Evolutionary conservation across 1,140 invertebrate species (phyloP).

Genomic region (Ditylenchus dipsaci): DNA sequence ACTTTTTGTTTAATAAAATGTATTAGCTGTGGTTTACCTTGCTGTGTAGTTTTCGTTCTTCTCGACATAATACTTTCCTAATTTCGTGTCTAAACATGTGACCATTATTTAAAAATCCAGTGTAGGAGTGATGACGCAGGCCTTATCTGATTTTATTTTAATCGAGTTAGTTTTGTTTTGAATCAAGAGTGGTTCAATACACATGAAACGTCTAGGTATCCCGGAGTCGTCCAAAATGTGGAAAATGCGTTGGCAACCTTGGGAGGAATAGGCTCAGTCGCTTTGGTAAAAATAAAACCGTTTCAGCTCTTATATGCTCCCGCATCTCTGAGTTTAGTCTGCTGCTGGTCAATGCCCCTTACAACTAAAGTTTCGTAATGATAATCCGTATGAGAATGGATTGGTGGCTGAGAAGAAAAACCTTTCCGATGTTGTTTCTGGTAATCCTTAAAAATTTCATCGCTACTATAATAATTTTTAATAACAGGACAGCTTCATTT

Average conservation of each 20-base stretch:
- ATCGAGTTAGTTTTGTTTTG: too few relatives aligned
- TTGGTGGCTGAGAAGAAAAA: conserved; percentile 39
- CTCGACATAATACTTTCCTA: too few relatives aligned
- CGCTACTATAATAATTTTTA: too few relatives aligned
- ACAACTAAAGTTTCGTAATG: conserved; percentile 46
- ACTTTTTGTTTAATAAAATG: too few relatives aligned
- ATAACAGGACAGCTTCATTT: conserved; percentile 28
- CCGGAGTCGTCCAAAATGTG: conserved; percentile 47
- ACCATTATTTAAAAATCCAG: too few relatives aligned
- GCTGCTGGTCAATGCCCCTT: conserved; percentile 9
- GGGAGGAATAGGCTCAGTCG: conserved; percentile 40
- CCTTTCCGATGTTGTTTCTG: conserved; percentile 34
- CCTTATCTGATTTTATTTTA: too few relatives aligned
- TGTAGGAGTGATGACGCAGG: too few relatives aligned
- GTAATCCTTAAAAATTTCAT: conserved; percentile 6
- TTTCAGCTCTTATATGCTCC: neutral
- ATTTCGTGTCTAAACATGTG: too few relatives aligned
- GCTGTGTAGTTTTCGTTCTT: too few relatives aligned
- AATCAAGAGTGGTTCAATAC: too few relatives aligned
- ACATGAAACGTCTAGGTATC: conserved; percentile 54
- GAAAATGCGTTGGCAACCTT: conserved; percentile 49
- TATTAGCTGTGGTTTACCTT: too few relatives aligned
- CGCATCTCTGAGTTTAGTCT: neutral
- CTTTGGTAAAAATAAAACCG: conserved; percentile 30
- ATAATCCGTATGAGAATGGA: conserved; percentile 45